Percentiles rank a stretch among this genome's conserved stretches.
phyloP scores from a whole-genome alignment of 2,797 vertebrate genomes.

The Parauchenoglanis ngamensis region DNA sequence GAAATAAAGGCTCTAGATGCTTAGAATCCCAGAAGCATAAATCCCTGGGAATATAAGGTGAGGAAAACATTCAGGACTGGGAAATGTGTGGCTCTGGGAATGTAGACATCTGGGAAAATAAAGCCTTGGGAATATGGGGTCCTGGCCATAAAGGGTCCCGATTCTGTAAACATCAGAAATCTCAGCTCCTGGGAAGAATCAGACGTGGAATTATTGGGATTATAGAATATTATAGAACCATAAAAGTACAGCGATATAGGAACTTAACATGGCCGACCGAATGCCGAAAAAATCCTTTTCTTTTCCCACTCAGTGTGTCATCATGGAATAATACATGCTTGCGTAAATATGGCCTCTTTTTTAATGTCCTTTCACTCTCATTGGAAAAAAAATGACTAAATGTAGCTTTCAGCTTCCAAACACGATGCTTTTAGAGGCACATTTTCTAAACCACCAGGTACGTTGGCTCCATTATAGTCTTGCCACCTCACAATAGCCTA shows the following conservation, averaged over 20 bases:
- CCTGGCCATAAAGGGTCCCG: neutral
- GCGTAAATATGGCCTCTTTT: neutral
- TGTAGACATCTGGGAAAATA: neutral
- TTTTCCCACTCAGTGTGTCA: neutral
- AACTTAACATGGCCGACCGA: neutral
- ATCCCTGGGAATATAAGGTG: neutral
- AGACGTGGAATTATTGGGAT: neutral
- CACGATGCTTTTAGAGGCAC: conserved; percentile 13
- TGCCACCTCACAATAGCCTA: neutral
- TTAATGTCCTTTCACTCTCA: neutral
- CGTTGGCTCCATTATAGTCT: neutral
- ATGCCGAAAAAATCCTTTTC: neutral
- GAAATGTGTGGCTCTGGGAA: neutral
- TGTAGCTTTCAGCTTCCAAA: conserved; percentile 6
- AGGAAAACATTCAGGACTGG: neutral
- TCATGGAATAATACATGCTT: neutral
- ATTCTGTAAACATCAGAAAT: neutral
- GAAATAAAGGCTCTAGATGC: neutral
- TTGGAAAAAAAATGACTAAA: neutral
- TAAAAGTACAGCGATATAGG: no score
- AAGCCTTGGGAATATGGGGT: neutral
- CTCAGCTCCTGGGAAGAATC: neutral
- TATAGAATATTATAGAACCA: neutral
- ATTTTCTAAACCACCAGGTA: conserved; percentile 5
- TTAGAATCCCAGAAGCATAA: neutral